Base-by-base conservation (phyloP, 2,113 vertebrate genomes). In the Saguinus imperator region DNA sequence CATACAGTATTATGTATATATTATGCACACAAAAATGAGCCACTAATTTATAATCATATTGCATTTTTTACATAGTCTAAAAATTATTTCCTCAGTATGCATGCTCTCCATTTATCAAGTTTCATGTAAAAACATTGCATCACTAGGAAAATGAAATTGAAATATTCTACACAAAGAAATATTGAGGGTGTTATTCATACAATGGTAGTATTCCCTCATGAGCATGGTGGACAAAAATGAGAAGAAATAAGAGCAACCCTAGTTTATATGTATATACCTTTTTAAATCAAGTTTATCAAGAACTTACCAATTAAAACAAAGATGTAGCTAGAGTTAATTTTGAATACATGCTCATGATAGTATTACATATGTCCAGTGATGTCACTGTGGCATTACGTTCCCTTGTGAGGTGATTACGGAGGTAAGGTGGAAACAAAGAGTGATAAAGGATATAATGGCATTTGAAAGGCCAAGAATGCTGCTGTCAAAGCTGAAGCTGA, bases 141-240 rank as follows among this genome's bases (percentile, higher is more conserved):
- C 66, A 57, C 8, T 48, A 92, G 87, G n/a, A 64, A 70, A 94
- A 91, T 81, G 20, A 89, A 95, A 86, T 45, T 32, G 37, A 86
- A 43, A 94, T 6, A 32, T 16, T 80, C 18, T 8, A 72, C 35
- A 66, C 18, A 92, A 79, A 75, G 11, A 77, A 84, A 43, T 23
- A 79, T 13, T 75, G 17, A 87, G 70, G 86, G 21, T 91, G 7
- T 68, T 83, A 87, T 20, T 70, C 37, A 89, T 18, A 50, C 32
- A 73, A 50, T 61, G 48, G 1, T 58, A 91, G 68, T 68, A 50
- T 81, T 75, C 93, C 70, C 55, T 85, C 48, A 50, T 48, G 11
- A 88, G 72, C 77, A 66, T 61, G 8, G 64, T 58, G 6, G 57
- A 72, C 16, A 89, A 89, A 89, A 25, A 61, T 86, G 23, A 43